Percentiles rank a stretch among this genome's conserved stretches.
Evolutionary conservation across 2,797 vertebrate species (phyloP).

Genomic region (Lagocephalus sceleratus): DNA sequence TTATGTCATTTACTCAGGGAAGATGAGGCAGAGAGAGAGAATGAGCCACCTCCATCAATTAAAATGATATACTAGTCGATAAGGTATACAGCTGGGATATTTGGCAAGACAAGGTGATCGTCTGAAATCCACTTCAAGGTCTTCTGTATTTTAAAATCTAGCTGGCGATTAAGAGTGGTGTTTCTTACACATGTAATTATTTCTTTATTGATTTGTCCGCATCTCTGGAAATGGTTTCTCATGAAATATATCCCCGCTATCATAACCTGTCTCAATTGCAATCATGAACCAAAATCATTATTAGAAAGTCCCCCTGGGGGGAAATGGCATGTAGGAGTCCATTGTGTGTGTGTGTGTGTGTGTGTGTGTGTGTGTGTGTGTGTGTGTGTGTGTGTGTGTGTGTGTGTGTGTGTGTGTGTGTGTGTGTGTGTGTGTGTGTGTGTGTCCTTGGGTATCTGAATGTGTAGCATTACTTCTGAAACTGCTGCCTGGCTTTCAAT

Average conservation of each 20-base stretch:
- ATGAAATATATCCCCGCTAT: slow-evolving; percentile 55
- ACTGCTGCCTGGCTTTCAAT: no score
- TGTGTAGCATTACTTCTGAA: slow-evolving; percentile 1
- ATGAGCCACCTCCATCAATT: slow-evolving; percentile 61
- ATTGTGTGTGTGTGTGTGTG: not conserved
- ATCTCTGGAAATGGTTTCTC: slow-evolving; percentile 52
- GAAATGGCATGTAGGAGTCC: slow-evolving; percentile 19
- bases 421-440: slow-evolving; percentile 2
- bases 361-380: slow-evolving; percentile 2
- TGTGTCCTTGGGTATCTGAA: slow-evolving; percentile 11
- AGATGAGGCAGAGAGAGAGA: slow-evolving; percentile 43
- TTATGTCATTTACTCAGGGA: slow-evolving; percentile 60
- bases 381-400: slow-evolving; percentile 2
- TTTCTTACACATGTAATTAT: slow-evolving; percentile 71
- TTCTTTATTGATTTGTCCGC: slow-evolving; percentile 71
- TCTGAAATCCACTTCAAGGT: slow-evolving; percentile 54
- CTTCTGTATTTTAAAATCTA: slow-evolving; percentile 53
- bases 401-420: slow-evolving; percentile 2
- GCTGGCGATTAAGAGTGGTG: slow-evolving; percentile 47
- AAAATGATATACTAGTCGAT: slow-evolving; percentile 54
- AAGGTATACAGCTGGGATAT: slow-evolving; percentile 44
- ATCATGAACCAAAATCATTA: slow-evolving; percentile 62
- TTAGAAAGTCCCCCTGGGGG: slow-evolving; percentile 36
- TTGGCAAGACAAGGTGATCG: slow-evolving; percentile 44
- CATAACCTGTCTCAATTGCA: slow-evolving; percentile 59